These are phyloP conservation scores for Mythimna lalbum DNA, from an alignment of 2,888 invertebrate species.

Conservation along the genomic window DNA sequence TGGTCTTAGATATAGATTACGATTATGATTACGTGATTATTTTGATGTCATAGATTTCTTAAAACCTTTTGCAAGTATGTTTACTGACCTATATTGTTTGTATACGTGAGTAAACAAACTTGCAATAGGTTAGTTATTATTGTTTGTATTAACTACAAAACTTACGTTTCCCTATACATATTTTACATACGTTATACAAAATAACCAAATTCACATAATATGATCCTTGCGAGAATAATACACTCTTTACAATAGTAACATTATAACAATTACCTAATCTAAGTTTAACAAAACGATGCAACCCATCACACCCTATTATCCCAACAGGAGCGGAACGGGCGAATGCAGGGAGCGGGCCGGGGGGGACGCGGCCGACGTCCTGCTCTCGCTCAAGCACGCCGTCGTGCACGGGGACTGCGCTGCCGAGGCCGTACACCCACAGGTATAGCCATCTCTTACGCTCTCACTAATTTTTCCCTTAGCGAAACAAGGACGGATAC, in stretches of 20 bases:
- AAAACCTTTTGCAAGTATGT: no score
- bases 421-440: conserved; percentile 88
- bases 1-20: no score
- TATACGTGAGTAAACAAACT: no score
- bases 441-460: conserved; percentile 82
- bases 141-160: background rate
- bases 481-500: conserved; percentile 60
- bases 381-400: conserved; percentile 96
- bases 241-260: background rate
- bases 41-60: no score
- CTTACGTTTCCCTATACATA: background rate
- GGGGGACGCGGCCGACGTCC: conserved; percentile 96
- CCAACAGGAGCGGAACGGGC: conserved; percentile 84
- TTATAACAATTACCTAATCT: conserved; percentile 15
- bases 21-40: no score
- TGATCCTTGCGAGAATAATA: background rate
- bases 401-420: conserved; percentile 94
- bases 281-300: conserved; percentile 46
- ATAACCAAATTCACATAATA: background rate
- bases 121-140: no score
- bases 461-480: conserved; percentile 14
- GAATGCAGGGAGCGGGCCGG: conserved; percentile 90
- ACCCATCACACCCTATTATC: conserved; percentile 47
- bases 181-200: background rate
- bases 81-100: background rate